A percentile compares a stretch with the other conserved stretches of the same genome.
Conservation (phyloP, 2,797 vertebrate genomes). For the Cyprinodon diabolis region DNA sequence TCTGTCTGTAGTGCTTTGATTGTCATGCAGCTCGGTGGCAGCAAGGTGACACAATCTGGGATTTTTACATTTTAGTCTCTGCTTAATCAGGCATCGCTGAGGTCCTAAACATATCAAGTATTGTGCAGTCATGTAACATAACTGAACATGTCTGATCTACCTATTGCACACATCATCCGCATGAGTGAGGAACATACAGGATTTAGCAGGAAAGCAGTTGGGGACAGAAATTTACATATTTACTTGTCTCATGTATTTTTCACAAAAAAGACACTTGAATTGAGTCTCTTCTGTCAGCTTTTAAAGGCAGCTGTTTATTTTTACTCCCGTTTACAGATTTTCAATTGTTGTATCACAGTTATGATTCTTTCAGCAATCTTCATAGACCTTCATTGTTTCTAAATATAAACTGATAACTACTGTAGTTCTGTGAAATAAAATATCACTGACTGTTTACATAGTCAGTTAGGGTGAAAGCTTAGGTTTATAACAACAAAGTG, state of each 20-base stretch:
- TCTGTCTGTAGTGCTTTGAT: constrained; percentile 71
- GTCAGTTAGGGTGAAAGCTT: background rate
- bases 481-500: background rate
- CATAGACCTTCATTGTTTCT: background rate
- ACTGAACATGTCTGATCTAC: constrained; percentile 6
- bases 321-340: background rate
- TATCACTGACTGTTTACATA: background rate
- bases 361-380: background rate
- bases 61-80: constrained; percentile 36
- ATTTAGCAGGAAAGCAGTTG: background rate
- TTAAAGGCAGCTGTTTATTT: background rate
- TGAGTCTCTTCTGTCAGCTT: background rate
- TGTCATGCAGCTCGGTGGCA: constrained; percentile 57
- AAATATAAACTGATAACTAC: background rate
- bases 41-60: constrained; percentile 57
- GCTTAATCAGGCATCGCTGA: constrained; percentile 22
- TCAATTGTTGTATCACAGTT: background rate
- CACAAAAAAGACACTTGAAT: background rate
- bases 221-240: background rate
- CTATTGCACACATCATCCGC: constrained; percentile 6
- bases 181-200: background rate
- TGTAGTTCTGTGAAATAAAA: background rate
- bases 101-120: background rate
- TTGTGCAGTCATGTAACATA: constrained; percentile 4
- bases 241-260: background rate